These are phyloP conservation scores for Entomyzon cyanotis DNA, from an alignment of 2,113 vertebrate species.

Conservation along the genomic window DNA sequence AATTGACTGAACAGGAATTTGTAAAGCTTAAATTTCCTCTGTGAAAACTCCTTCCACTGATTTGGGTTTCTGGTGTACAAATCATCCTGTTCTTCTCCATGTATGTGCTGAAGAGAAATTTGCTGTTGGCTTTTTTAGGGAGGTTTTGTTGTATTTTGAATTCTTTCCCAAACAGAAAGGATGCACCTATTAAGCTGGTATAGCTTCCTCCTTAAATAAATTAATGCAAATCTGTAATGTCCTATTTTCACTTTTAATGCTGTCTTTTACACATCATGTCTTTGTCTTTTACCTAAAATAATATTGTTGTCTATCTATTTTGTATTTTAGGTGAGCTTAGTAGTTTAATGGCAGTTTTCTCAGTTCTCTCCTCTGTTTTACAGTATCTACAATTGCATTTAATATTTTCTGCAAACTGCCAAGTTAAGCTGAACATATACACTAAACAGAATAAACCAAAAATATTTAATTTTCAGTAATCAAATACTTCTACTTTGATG, in stretches of 20 bases:
- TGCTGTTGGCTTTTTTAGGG: background rate
- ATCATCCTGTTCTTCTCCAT: background rate
- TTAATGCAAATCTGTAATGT: background rate
- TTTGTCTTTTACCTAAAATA: background rate
- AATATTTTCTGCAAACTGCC: background rate
- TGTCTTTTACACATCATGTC: background rate
- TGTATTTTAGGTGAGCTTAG: background rate
- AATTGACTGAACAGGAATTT: conserved; percentile 45
- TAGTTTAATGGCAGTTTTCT: background rate
- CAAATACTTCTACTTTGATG: background rate
- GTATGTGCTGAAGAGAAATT: background rate
- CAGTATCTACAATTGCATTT: background rate
- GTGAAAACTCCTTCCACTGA: background rate
- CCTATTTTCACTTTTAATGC: background rate
- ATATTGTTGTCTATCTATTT: background rate
- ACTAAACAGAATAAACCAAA: background rate
- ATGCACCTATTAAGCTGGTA: background rate
- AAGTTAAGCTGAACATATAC: background rate
- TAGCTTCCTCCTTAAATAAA: background rate
- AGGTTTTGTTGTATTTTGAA: background rate
- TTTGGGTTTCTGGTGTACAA: conserved; percentile 7
- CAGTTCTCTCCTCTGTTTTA: background rate
- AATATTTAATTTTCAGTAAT: background rate
- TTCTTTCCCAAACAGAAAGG: background rate
- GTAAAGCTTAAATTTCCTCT: conserved; percentile 34